A percentile compares a stretch with the other conserved stretches of the same genome.
phyloP scores from a whole-genome alignment of 2,888 invertebrate species.

The Zygogramma bicolorata region DNA sequence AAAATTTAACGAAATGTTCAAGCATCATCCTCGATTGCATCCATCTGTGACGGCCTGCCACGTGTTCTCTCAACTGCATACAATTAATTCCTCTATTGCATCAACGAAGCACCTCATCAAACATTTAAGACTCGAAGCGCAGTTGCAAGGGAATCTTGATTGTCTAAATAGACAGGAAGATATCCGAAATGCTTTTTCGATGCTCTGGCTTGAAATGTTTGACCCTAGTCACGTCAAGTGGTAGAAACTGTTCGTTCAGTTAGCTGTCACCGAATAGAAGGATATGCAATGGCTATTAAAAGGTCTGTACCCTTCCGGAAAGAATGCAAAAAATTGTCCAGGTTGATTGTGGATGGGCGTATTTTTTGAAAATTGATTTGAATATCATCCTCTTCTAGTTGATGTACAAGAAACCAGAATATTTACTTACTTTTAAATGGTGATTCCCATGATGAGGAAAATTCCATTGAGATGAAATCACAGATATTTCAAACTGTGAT shows the following conservation, averaged over 20 bases:
- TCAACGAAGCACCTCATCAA: slow-evolving; percentile 21
- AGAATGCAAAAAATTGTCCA: too few species aligned
- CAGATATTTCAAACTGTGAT: too few species aligned
- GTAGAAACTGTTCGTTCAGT: neutral
- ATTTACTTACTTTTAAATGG: too few species aligned
- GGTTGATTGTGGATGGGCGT: too few species aligned
- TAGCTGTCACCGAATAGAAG: too few species aligned
- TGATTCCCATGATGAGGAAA: too few species aligned
- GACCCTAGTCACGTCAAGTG: slow-evolving; percentile 53
- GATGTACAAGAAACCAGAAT: too few species aligned
- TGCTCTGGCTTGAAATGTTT: slow-evolving; percentile 62
- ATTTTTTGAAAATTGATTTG: too few species aligned
- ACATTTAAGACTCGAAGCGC: slow-evolving; percentile 28
- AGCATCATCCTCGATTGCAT: neutral
- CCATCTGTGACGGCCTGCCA: neutral
- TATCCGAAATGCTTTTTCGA: slow-evolving; percentile 64
- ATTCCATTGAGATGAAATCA: too few species aligned
- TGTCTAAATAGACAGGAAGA: slow-evolving; percentile 62
- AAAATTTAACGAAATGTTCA: neutral
- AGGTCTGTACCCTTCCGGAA: too few species aligned
- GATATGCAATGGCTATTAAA: too few species aligned
- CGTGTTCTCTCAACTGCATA: neutral
- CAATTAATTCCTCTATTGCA: neutral
- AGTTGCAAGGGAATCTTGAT: slow-evolving; percentile 57
- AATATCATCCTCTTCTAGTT: too few species aligned